These are phyloP conservation scores for Cerastis leucographa DNA, from an alignment of 2,888 invertebrate genomes.

Conservation along the genomic window DNA sequence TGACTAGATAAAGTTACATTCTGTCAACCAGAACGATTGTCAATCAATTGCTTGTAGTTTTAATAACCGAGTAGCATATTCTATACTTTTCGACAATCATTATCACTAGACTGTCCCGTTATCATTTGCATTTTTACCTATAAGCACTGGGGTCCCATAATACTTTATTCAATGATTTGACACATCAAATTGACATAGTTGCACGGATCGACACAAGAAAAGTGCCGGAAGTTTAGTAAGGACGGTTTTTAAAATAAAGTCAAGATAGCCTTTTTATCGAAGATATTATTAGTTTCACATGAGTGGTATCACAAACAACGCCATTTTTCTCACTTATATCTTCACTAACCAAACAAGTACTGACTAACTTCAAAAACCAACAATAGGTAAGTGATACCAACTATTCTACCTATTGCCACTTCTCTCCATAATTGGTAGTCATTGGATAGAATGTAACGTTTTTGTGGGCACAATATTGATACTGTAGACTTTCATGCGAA, in stretches of 20 bases:
- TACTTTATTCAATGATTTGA: background rate
- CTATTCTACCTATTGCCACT: slow-evolving; percentile 44
- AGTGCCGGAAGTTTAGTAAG: background rate
- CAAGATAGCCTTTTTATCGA: background rate
- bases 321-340: background rate
- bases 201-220: background rate
- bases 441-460: slow-evolving; percentile 49
- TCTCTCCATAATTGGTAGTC: slow-evolving; percentile 23
- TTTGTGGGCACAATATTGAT: slow-evolving; percentile 64
- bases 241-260: background rate
- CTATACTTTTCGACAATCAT: background rate
- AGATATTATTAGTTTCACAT: background rate
- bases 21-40: background rate
- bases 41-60: background rate
- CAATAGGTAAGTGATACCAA: background rate
- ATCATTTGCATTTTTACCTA: background rate
- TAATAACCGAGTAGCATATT: background rate
- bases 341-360: background rate
- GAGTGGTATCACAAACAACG: background rate
- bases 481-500: slow-evolving; percentile 61
- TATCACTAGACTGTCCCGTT: background rate
- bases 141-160: background rate
- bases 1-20: background rate
- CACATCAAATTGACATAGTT: background rate
- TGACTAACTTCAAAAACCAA: background rate